Evolutionary conservation across 2,888 invertebrate genomes (phyloP), one percentile per base, ranked within the genome.

Genomic region (Drosophila putrida): DNA sequence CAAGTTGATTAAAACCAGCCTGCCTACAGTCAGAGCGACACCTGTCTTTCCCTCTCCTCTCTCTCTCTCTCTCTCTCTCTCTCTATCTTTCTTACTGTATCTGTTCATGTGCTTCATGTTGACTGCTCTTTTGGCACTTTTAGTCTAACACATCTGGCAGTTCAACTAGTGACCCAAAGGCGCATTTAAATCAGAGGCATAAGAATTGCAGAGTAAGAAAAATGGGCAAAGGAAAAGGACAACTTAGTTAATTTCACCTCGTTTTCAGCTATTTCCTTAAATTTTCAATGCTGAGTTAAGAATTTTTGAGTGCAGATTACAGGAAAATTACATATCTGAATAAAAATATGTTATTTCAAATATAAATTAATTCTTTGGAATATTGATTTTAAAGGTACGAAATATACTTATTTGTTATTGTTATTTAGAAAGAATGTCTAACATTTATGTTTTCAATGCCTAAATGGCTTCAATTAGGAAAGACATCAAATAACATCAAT

Each of bases 1-100:
- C 74, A 77, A 77, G 78, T 77, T 77, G 77, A 77, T 77, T 77
- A 74, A 77, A 77, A 69, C 43, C 68, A 41, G 60, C 11, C 69
- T 46, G 49, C 27, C 39, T 49, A 43, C 38, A 70, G 47, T 59
- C 46, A 28, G 25, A 38, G 20, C 15, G 13, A 36, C 49, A 47
- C 46, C 27, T 58, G 35, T 11, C 27, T 10, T 13, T 13, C 5
- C 33, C 10, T 10, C 33, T 4, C 13, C 0, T 10, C 31, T 41
- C 31, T 31, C 1, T 2, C 9, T 31, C 27, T 27, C n/a, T 1
- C 13, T 13, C 31, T 5, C 9, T 31, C 4, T 25, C 13, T 44
- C 13, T 13, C 46, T 35, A 9, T 13, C 31, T 5, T 6, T 31
- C 4, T 25, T 11, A 38, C 13, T 13, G 31, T 35, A 9, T 50